Conservation (phyloP, 1,140 invertebrate species). For the Agraylea sexmaculata region DNA sequence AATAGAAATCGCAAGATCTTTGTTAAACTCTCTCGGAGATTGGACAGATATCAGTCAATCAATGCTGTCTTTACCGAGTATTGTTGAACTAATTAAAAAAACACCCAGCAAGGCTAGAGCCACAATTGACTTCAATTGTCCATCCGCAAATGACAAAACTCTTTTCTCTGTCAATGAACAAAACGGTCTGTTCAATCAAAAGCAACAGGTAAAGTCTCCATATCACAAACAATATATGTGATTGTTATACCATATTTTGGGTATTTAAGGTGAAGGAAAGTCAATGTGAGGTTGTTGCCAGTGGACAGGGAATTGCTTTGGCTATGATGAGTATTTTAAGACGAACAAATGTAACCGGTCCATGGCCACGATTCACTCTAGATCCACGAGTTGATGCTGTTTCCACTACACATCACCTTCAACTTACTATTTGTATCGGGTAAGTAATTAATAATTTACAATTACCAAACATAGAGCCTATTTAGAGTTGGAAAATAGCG, state of each 20-base stretch:
- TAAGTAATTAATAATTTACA: slow-evolving; percentile 26
- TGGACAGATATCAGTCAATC: slow-evolving; percentile 6
- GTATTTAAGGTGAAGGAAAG: slow-evolving; percentile 12
- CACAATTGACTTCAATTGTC: slow-evolving; percentile 14
- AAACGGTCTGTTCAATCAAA: slow-evolving; percentile 15
- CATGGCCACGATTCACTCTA: slow-evolving; percentile 78
- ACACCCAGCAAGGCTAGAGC: slow-evolving; percentile 7
- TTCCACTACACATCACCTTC: slow-evolving; percentile 70
- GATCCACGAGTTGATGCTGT: slow-evolving; percentile 81
- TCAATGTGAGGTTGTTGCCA: slow-evolving; percentile 53
- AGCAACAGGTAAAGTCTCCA: slow-evolving; percentile 11
- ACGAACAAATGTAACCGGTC: slow-evolving; percentile 79
- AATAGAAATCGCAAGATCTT: slow-evolving; percentile 71
- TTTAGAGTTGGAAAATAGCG: background rate
- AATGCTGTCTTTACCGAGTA: slow-evolving; percentile 8
- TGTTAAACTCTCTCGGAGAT: slow-evolving; percentile 41
- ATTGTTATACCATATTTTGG: background rate
- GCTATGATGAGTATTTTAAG: slow-evolving; percentile 75
- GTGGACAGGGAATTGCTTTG: slow-evolving; percentile 71
- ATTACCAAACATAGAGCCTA: background rate
- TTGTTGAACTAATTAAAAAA: slow-evolving; percentile 8
- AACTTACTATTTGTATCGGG: slow-evolving; percentile 78
- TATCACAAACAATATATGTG: background rate
- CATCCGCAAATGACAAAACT: slow-evolving; percentile 6
- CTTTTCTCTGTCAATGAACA: slow-evolving; percentile 12